Evolutionary conservation across 2,888 invertebrate genomes (phyloP).

Genomic region (Tribolium freemani): DNA sequence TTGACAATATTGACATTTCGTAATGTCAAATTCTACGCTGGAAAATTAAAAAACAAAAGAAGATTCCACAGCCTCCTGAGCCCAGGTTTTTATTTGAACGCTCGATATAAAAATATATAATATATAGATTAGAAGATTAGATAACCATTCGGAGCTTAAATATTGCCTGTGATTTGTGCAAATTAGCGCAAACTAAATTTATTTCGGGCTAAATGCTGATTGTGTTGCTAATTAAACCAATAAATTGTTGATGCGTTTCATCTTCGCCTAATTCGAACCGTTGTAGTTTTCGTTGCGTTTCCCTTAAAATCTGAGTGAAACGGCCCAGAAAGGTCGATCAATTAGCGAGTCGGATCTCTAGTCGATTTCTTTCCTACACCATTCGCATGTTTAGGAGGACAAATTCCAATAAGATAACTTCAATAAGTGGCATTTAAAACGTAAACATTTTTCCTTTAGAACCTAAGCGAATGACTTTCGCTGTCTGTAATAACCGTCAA

Average conservation of each 20-base stretch:
- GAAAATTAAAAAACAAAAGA: no score
- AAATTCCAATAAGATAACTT: constrained; percentile 1
- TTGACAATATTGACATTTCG: no score
- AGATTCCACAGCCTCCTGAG: no score
- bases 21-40: no score
- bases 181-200: no score
- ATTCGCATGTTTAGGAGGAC: neutral
- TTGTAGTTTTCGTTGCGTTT: neutral
- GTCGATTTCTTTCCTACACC: neutral
- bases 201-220: neutral
- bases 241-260: neutral
- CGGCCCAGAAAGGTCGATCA: neutral
- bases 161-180: no score
- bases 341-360: neutral
- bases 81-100: no score
- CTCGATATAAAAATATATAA: no score
- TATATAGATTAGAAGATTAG: no score
- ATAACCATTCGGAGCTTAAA: no score
- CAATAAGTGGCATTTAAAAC: neutral
- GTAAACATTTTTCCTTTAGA: constrained; percentile 6
- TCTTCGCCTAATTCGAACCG: neutral
- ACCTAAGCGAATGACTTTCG: neutral
- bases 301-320: neutral
- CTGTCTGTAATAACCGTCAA: constrained; percentile 8
- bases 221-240: neutral